Percentiles rank a stretch among this genome's conserved stretches.
These are phyloP conservation scores for Thunnus maccoyii DNA, from an alignment of 2,113 vertebrate genomes.

Conservation along the genomic window DNA sequence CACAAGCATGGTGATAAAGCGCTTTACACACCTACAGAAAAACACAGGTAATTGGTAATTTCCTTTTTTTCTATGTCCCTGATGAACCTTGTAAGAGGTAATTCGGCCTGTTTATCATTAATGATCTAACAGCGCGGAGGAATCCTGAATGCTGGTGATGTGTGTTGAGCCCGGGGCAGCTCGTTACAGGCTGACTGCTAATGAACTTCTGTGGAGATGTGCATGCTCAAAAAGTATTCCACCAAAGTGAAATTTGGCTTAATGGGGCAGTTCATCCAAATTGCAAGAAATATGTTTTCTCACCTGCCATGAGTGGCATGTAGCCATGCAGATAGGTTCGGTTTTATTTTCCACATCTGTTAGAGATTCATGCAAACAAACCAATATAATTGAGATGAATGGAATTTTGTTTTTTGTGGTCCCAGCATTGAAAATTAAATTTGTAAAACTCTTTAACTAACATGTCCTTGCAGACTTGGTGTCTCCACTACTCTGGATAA, in stretches of 20 bases:
- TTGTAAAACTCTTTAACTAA: too few relatives aligned
- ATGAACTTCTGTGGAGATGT: slow-evolving; percentile 33
- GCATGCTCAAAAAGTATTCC: slow-evolving; percentile 35
- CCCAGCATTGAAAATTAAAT: too few relatives aligned
- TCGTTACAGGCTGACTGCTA: slow-evolving; percentile 22
- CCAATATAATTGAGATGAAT: neutral
- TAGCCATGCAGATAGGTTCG: neutral
- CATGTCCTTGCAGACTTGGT: too few relatives aligned
- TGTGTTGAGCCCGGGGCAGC: neutral
- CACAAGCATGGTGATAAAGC: neutral
- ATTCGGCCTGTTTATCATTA: slow-evolving; percentile 5
- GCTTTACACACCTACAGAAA: slow-evolving; percentile 1
- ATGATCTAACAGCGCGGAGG: slow-evolving; percentile 16
- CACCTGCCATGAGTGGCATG: neutral
- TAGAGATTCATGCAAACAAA: neutral
- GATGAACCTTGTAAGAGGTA: neutral
- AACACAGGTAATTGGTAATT: slow-evolving; percentile 16
- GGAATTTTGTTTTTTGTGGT: neutral
- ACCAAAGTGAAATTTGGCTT: slow-evolving; percentile 40
- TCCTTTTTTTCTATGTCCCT: neutral
- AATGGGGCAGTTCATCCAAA: slow-evolving; percentile 33
- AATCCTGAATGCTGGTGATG: slow-evolving; percentile 58
- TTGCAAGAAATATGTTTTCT: neutral
- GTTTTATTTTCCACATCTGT: neutral
- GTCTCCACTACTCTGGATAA: too few relatives aligned